A percentile compares a stretch with the other conserved stretches of the same genome.
Conservation (phyloP, 2,888 invertebrate genomes). For the Crocallis elinguaria region DNA sequence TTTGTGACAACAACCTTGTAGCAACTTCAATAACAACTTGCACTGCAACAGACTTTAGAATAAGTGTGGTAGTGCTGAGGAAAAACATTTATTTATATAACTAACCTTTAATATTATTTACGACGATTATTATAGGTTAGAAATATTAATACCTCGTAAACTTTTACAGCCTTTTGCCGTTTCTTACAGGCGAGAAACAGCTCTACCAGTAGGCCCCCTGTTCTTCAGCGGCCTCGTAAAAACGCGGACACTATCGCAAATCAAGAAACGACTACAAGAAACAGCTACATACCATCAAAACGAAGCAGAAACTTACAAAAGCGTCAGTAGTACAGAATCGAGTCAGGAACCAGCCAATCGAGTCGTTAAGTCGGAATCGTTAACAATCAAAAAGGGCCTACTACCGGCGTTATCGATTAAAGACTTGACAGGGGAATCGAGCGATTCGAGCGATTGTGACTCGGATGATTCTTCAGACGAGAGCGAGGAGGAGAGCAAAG, state of each 20-base stretch:
- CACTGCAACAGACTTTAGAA: too few relatives aligned
- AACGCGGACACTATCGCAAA: slow-evolving; percentile 61
- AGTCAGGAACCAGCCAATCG: slow-evolving; percentile 12
- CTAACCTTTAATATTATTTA: too few relatives aligned
- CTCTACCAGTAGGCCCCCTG: slow-evolving; percentile 67
- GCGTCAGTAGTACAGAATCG: slow-evolving; percentile 1
- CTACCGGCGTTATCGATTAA: slow-evolving; percentile 57
- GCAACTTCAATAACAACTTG: too few relatives aligned
- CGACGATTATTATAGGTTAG: too few relatives aligned
- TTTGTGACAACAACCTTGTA: too few relatives aligned
- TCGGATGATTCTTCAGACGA: slow-evolving; percentile 36
- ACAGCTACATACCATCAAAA: slow-evolving; percentile 59
- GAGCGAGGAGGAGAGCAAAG: slow-evolving; percentile 28
- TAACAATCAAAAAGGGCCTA: slow-evolving; percentile 41
- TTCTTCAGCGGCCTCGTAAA: slow-evolving; percentile 77
- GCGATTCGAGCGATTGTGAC: slow-evolving; percentile 47
- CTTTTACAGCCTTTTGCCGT: neutral
- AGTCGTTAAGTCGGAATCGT: slow-evolving; percentile 28
- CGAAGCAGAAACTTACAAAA: slow-evolving; percentile 49
- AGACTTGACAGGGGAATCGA: slow-evolving; percentile 35
- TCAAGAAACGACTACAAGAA: slow-evolving; percentile 66
- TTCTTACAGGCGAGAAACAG: slow-evolving; percentile 45
- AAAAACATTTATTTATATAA: too few relatives aligned
- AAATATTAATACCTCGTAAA: too few relatives aligned
- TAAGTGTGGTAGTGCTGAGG: too few relatives aligned